A percentile compares a stretch with the other conserved stretches of the same genome.
phyloP scores from a whole-genome alignment of 2,113 vertebrate species.

The Cranoglanis bouderius region DNA sequence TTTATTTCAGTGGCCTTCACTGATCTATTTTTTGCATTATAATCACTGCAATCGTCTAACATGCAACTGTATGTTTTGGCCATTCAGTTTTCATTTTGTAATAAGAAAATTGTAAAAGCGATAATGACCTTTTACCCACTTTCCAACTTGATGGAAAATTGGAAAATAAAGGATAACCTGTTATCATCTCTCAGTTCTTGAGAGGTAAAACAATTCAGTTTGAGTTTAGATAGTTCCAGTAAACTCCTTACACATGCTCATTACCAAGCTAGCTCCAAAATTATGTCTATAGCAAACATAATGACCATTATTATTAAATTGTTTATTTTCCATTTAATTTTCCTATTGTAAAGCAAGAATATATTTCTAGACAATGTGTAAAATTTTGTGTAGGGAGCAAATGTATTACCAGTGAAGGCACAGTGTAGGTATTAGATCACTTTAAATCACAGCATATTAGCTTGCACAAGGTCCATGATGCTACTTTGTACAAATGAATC shows the following conservation, averaged over 20 bases:
- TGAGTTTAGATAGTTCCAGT: background rate
- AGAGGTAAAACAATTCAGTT: background rate
- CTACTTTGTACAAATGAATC: background rate
- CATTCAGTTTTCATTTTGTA: background rate
- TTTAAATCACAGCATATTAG: no score
- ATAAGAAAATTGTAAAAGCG: background rate
- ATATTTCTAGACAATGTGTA: background rate
- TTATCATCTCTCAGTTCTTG: background rate
- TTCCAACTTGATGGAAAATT: background rate
- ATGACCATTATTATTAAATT: background rate
- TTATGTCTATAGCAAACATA: background rate
- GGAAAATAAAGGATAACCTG: background rate
- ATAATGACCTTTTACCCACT: background rate
- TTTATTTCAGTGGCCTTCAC: background rate
- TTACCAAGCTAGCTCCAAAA: background rate
- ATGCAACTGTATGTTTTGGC: background rate
- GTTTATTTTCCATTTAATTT: background rate
- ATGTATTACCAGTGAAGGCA: background rate
- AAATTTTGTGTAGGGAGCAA: background rate
- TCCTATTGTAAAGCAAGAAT: background rate
- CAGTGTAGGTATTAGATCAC: slow-evolving; percentile 13
- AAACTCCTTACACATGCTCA: background rate
- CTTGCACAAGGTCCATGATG: slow-evolving; percentile 4
- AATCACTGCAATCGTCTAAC: background rate
- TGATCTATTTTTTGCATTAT: background rate